Percentiles rank a stretch among this genome's conserved stretches.
These are phyloP conservation scores for Operophtera brumata DNA, from an alignment of 2,888 invertebrate genomes.

Conservation along the genomic window DNA sequence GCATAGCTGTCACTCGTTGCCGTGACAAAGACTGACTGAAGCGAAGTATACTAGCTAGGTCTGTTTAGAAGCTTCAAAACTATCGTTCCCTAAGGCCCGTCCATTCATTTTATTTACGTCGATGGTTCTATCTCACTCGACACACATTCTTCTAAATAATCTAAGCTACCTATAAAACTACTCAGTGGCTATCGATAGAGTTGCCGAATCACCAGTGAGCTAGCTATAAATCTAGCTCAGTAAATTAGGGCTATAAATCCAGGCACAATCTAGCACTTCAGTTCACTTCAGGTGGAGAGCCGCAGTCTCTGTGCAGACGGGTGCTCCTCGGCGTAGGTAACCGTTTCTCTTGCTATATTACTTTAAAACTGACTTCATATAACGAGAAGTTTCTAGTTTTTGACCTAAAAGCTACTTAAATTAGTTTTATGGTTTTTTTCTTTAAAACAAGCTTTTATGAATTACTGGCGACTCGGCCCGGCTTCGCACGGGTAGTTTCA, in stretches of 20 bases:
- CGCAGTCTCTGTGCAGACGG: constrained; percentile 36
- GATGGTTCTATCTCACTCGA: not conserved
- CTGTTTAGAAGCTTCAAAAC: too few species aligned
- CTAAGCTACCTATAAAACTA: constrained; percentile 23
- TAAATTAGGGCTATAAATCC: constrained; percentile 53
- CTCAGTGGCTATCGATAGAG: constrained; percentile 38
- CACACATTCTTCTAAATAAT: constrained; percentile 25
- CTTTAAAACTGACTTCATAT: constrained; percentile 9
- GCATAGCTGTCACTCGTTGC: too few species aligned
- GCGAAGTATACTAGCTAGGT: too few species aligned
- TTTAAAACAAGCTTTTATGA: too few species aligned
- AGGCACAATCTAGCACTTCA: constrained; percentile 28
- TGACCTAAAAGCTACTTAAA: too few species aligned
- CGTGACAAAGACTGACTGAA: too few species aligned
- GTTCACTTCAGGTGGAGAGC: constrained; percentile 43
- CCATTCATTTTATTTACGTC: too few species aligned
- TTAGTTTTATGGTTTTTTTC: too few species aligned
- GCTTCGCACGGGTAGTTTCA: too few species aligned
- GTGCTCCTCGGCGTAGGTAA: constrained; percentile 9
- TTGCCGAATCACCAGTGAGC: constrained; percentile 40
- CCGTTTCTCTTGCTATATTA: constrained; percentile 28
- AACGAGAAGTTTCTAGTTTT: too few species aligned
- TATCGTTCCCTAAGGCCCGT: too few species aligned
- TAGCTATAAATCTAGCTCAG: constrained; percentile 44
- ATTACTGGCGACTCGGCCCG: too few species aligned